Evolutionary conservation across 1,140 invertebrate genomes (phyloP).

Genomic region (Atta colombica): DNA sequence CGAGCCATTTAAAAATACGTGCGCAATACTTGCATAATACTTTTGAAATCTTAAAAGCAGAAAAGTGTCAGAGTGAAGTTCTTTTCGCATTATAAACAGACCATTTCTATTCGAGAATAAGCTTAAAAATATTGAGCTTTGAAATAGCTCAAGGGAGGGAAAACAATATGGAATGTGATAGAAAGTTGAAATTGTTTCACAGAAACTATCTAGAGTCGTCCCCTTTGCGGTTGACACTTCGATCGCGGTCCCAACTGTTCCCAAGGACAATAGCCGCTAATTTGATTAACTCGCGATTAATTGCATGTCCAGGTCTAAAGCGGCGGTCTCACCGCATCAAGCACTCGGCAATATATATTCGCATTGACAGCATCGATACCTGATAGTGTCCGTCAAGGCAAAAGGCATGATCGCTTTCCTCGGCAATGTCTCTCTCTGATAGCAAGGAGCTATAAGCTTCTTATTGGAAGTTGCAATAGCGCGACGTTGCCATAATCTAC

Average conservation of each 20-base stretch:
- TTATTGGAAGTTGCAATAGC: constrained; percentile 59
- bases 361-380: constrained; percentile 31
- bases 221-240: constrained; percentile 65
- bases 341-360: constrained; percentile 31
- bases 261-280: constrained; percentile 65
- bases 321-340: constrained; percentile 20
- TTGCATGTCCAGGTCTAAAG: constrained; percentile 51
- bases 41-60: constrained; percentile 26
- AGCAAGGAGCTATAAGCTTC: constrained; percentile 47
- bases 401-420: constrained; percentile 53
- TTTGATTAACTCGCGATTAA: constrained; percentile 74
- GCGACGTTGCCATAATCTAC: constrained; percentile 61
- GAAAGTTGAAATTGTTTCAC: constrained; percentile 30
- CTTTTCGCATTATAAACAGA: constrained; percentile 1
- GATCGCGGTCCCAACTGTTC: constrained; percentile 46
- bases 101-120: not conserved
- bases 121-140: not conserved
- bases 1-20: not conserved
- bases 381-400: constrained; percentile 58
- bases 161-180: constrained; percentile 24
- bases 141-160: not conserved
- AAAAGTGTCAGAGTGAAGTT: not conserved
- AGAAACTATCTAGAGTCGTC: constrained; percentile 37
- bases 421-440: constrained; percentile 54
- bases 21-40: not conserved